Base-by-base conservation (phyloP, 1,140 invertebrate species). In the Notospermus geniculatus region DNA sequence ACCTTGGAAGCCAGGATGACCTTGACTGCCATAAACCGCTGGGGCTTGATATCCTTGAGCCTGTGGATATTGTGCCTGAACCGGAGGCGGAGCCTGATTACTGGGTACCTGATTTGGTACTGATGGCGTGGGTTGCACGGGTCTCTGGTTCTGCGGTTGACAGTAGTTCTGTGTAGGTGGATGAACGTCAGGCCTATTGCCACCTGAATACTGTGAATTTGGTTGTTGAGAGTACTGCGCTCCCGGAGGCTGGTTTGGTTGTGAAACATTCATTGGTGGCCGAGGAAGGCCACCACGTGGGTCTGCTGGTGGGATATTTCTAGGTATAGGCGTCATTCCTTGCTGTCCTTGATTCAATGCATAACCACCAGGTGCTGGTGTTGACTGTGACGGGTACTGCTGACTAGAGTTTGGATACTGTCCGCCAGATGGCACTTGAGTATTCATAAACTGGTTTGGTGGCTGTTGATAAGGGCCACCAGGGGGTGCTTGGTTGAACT, bases 1-100 rank as follows among this genome's bases (percentile, higher is more conserved):
- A 52, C 4, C 19, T 27, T 52, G 46, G 9, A 5, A 19, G 9
- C 4, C 19, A 19, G 32, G 28, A 13, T 65, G 63, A 36, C 39
- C 27, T 59, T 62, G 58, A 36, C 23, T 43, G 53, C 39, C 28
- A 61, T 59, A 39, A 32, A 36, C 17, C 11, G 39, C 36, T 53
- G 50, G 61, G 28, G 27, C 27, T n/a, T 45, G 45, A 15, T 59
- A 36, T 27, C 27, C 19, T 9, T 15, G 27, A 1, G 41, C 9
- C 22, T 53, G 62, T 2, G 19, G 11, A 1, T 30, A 57, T 41
- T 65, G 63, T 2, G 17, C 27, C 30, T 36, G 46, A 29, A 61
- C 45, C 43, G 36, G 59, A 23, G 22, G 58, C 22, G 43, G 27
- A 50, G 57, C 15, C 19, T 22, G 22, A 9, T 30, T 32, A 9